Base-by-base conservation (phyloP, 2,113 vertebrate species). In the Phaethon lepturus region DNA sequence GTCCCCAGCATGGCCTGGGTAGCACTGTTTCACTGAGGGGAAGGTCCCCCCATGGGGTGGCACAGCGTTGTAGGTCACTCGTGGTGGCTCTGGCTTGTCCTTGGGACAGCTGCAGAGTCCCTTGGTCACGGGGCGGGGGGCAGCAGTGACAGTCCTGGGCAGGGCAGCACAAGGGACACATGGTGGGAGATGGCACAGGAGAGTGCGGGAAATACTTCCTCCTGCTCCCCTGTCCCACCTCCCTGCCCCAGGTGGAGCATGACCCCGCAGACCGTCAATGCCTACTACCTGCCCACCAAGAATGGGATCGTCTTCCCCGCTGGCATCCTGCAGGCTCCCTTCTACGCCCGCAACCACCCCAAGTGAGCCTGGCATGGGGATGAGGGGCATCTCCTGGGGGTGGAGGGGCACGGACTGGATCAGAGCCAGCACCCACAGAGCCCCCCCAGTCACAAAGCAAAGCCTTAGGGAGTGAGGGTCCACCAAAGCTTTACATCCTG, bases 251-350 rank as follows among this genome's bases (percentile, higher is more conserved):
- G 99, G 97, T 99, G 99, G 99, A 99, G 99, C 93, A 99, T 99
- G 99, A 99, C 99, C 60, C 99, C 99, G 0, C 99, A 99, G 90
- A 99, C 99, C 4, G 99, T 99, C 81, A 99, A 99, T 3, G 99
- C 99, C 67, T 99, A 99, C 97, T 99, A 99, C 98, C 98, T 99
- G 98, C 99, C 99, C 74, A 99, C 99, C 86, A 99, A 99, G 98
- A 99, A 99, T 0, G 99, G 99, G 79, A 99, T 99, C 4, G 99
- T 99, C 80, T 99, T 99, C 91, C 99, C 99, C 0, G 99, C 99
- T 1, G 99, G 99, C 69, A 99, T 99, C 95, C 98, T 99, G 40
- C 99, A 99, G 94, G 99, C 99, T 76, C 99, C 99, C 4, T 99
- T 99, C 98, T 99, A 99, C 7, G 98, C 99, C 68, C 99, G 97